These are phyloP conservation scores for Melieria crassipennis DNA, from an alignment of 2,888 invertebrate species.

Conservation along the genomic window DNA sequence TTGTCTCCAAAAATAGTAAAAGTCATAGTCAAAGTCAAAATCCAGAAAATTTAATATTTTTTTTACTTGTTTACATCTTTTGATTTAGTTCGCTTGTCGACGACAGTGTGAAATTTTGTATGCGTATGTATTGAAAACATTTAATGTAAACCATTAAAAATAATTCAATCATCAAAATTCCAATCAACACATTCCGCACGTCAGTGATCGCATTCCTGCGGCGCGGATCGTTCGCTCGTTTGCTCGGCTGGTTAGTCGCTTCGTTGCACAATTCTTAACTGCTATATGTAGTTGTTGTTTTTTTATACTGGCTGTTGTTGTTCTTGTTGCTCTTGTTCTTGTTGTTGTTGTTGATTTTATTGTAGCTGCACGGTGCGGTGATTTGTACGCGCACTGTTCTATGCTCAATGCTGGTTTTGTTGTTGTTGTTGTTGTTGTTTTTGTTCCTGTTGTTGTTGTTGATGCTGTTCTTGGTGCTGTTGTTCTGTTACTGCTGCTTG, in stretches of 20 bases:
- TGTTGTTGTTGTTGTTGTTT: background rate
- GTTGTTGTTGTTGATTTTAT: slow-evolving; percentile 10
- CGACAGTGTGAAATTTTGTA: too few relatives aligned
- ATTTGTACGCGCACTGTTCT: slow-evolving; percentile 22
- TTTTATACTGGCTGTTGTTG: background rate
- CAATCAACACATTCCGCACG: slow-evolving; percentile 50
- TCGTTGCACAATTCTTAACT: too few relatives aligned
- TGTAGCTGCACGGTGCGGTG: background rate
- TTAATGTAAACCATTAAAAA: slow-evolving; percentile 42
- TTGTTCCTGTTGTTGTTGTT: slow-evolving; percentile 11
- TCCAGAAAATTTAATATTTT: too few relatives aligned
- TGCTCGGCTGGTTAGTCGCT: background rate
- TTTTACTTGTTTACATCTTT: too few relatives aligned
- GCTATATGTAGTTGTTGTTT: slow-evolving; percentile 12
- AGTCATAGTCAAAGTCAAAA: too few relatives aligned
- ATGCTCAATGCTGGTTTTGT: slow-evolving; percentile 22
- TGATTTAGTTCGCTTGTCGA: too few relatives aligned
- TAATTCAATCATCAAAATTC: slow-evolving; percentile 50
- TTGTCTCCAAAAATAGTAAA: too few relatives aligned
- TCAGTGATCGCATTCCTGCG: slow-evolving; percentile 48
- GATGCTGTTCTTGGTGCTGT: slow-evolving; percentile 39
- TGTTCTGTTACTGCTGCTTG: slow-evolving; percentile 26
- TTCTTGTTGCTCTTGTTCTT: slow-evolving; percentile 16
- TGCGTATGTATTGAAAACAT: too few relatives aligned
- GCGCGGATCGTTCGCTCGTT: slow-evolving; percentile 2